Base-by-base conservation (phyloP, 2,797 vertebrate species). In the Pampus argenteus region DNA sequence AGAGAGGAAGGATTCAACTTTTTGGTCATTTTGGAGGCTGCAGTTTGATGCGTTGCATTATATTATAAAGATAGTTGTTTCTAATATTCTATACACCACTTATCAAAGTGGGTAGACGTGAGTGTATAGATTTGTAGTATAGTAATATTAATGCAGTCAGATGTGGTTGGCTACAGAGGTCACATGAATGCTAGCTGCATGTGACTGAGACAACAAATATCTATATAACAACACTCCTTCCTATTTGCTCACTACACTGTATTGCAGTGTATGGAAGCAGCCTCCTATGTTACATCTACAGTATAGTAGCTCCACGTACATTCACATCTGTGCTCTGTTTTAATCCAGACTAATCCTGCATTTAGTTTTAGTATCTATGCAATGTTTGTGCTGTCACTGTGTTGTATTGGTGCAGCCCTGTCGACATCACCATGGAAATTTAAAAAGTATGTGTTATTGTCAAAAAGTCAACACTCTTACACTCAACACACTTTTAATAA, bases 271-370 rank as follows among this genome's bases (percentile, higher is more conserved):
- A 25, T 18, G 4, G 50, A 67, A 60, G 42, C 62, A 38, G 17
- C 31, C 64, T 71, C 31, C 10, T 11, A 47, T 51, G 26, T 49
- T 25, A 55, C 38, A 47, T 8, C 23, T 48, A 34, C n/a, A 25
- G n/a, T 51, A 59, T 11, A 56, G 36, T 11, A 56, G 36, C 56
- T 62, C 63, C 36, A 50, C 26, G 42, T 61, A 34, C 57, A 38
- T 26, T 61, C 31, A 60, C 74, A 89, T 76, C 1, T 81, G 75
- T 59, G 76, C 65, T 82, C 28, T 70, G 25, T 52, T 79, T 81
- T 83, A 81, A 84, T 84, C 69, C 54, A 45, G 2, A 71, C 76
- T 86, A 82, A 82, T 85, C 84, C 78, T 40, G 44, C 69, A 64
- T 82, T 76, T 66, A 6, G 56, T 66, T 74, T 63, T 20, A 36